These are phyloP conservation scores for Hofmannophila pseudospretella DNA, from an alignment of 2,888 invertebrate genomes.

Conservation along the genomic window DNA sequence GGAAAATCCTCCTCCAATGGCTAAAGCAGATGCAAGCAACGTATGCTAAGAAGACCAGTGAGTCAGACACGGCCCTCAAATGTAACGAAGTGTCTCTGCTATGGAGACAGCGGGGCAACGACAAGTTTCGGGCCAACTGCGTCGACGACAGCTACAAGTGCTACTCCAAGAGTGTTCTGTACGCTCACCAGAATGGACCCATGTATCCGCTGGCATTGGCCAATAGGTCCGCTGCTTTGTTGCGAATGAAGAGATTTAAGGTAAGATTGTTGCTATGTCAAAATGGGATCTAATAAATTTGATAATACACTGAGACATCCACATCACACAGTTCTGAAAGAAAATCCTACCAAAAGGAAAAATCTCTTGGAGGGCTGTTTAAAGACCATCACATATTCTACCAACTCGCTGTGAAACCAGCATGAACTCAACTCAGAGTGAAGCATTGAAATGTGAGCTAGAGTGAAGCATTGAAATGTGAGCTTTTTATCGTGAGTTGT, in stretches of 20 bases:
- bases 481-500: no score
- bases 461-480: no score
- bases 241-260: conserved; percentile 77
- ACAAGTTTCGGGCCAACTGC: conserved; percentile 72
- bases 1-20: conserved; percentile 59
- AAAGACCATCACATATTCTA: no score
- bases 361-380: no score
- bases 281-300: no score
- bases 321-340: no score
- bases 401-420: no score
- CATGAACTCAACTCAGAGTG: no score
- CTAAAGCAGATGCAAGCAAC: conserved; percentile 48
- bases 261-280: no score
- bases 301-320: no score
- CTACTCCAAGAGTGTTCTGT: conserved; percentile 81
- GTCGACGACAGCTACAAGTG: conserved; percentile 72
- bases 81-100: conserved; percentile 48
- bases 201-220: conserved; percentile 81
- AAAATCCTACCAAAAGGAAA: no score
- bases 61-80: conserved; percentile 50
- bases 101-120: conserved; percentile 77
- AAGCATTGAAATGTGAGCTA: no score
- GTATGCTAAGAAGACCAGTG: conserved; percentile 41
- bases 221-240: conserved; percentile 83
- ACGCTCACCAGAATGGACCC: conserved; percentile 72